Evolutionary conservation across 2,888 invertebrate genomes (phyloP).

Genomic region (Sarcophaga carnaria): DNA sequence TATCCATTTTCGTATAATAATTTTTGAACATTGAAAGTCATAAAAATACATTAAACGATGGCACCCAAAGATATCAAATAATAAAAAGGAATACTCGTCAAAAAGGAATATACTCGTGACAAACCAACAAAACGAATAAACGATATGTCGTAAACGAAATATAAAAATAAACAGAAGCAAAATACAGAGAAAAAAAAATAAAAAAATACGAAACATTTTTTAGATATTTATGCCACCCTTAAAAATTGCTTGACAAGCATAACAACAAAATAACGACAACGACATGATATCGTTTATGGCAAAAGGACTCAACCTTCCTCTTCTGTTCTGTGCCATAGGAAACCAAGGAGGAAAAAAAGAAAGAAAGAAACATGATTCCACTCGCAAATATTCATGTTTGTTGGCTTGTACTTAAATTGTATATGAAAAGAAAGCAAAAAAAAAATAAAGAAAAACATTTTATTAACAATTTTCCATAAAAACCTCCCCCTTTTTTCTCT

Average conservation of each 20-base stretch:
- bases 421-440: conserved; percentile 43
- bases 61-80: conserved; percentile 78
- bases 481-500: conserved; percentile 45
- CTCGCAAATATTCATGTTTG: conserved; percentile 10
- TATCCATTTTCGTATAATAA: conserved; percentile 52
- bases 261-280: conserved; percentile 72
- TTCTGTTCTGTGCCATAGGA: background rate
- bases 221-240: conserved; percentile 72
- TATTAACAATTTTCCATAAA: conserved; percentile 69
- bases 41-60: conserved; percentile 76
- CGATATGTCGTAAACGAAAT: conserved; percentile 72
- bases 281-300: conserved; percentile 59
- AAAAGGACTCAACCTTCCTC: conserved; percentile 44
- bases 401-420: conserved; percentile 45
- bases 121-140: conserved; percentile 51
- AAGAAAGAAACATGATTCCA: conserved; percentile 4
- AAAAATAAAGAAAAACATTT: conserved; percentile 61
- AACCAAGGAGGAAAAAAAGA: background rate
- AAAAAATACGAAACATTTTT: conserved; percentile 58
- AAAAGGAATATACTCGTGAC: background rate
- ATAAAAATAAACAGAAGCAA: background rate
- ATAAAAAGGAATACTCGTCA: conserved; percentile 51
- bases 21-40: conserved; percentile 61
- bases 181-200: background rate
- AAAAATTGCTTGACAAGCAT: conserved; percentile 79